Percentiles rank a stretch among this genome's conserved stretches.
phyloP scores from a whole-genome alignment of 2,797 vertebrate species.

The Amniataba percoides region DNA sequence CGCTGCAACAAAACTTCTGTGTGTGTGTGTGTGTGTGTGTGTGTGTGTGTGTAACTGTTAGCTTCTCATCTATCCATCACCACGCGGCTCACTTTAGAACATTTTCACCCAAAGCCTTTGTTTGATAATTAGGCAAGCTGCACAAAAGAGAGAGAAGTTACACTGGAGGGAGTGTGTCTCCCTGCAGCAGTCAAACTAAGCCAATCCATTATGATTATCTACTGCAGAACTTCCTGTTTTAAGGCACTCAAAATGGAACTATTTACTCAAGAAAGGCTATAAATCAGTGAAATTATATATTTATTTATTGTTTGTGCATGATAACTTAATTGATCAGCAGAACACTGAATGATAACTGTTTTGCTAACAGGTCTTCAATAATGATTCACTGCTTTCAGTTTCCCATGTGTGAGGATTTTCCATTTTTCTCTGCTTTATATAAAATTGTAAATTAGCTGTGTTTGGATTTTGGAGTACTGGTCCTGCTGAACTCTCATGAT shows the following conservation, averaged over 20 bases:
- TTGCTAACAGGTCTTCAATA: not conserved
- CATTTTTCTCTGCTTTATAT: not conserved
- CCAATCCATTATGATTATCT: conserved; percentile 18
- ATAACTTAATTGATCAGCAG: not conserved
- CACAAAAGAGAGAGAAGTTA: conserved; percentile 26
- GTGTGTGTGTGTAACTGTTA: not conserved
- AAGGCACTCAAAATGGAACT: not conserved
- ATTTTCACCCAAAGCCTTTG: conserved; percentile 41
- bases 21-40: not conserved
- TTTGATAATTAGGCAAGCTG: conserved; percentile 51
- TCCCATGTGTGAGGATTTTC: not conserved
- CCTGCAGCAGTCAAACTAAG: conserved; percentile 15
- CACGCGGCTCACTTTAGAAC: conserved; percentile 23
- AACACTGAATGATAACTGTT: not conserved
- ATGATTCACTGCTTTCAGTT: not conserved
- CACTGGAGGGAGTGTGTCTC: conserved; percentile 29
- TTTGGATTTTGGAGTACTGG: not conserved
- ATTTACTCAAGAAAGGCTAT: not conserved
- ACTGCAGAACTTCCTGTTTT: conserved; percentile 10
- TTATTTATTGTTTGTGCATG: not conserved
- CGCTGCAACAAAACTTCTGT: conserved; percentile 1
- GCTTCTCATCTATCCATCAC: conserved; percentile 7
- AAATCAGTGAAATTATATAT: not conserved
- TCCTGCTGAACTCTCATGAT: too few species aligned
- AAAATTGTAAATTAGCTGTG: not conserved